These are phyloP conservation scores for Chelon auratus DNA, from an alignment of 2,797 vertebrate genomes.

Conservation along the genomic window DNA sequence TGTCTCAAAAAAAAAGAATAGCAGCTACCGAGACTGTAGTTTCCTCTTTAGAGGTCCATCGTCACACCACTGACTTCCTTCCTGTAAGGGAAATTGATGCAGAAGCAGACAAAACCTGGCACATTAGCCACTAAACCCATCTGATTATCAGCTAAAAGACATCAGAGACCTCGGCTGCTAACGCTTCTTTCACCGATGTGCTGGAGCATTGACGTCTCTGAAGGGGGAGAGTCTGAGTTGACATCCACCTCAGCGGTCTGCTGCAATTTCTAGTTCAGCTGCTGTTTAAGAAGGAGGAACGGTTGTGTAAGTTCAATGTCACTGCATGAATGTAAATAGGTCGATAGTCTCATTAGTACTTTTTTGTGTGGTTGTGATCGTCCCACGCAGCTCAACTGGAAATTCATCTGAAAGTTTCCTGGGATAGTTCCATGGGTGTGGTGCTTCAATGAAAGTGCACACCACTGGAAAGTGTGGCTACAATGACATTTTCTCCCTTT, in stretches of 20 bases:
- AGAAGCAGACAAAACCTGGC: constrained; percentile 5
- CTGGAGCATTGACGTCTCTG: constrained; percentile 16
- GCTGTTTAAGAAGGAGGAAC: neutral
- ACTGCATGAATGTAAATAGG: constrained; percentile 23
- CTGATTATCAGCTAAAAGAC: too few relatives aligned
- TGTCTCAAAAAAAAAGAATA: constrained; percentile 31
- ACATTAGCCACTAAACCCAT: constrained; percentile 11
- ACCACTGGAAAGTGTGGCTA: constrained; percentile 43
- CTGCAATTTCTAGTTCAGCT: neutral
- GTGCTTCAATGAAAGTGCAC: constrained; percentile 44
- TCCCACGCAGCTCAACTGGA: constrained; percentile 56
- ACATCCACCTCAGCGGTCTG: constrained; percentile 3
- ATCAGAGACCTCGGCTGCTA: too few relatives aligned
- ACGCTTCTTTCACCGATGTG: too few relatives aligned
- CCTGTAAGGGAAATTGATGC: constrained; percentile 50
- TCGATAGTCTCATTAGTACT: constrained; percentile 29
- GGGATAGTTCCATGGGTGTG: constrained; percentile 69
- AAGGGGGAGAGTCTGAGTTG: neutral
- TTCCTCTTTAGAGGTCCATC: constrained; percentile 34
- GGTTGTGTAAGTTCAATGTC: constrained; percentile 1
- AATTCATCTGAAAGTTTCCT: constrained; percentile 64
- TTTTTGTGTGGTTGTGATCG: constrained; percentile 44
- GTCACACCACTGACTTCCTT: constrained; percentile 48
- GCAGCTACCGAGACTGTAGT: constrained; percentile 29
- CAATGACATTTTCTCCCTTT: constrained; percentile 41